These are phyloP conservation scores for Naso thynnoides DNA, from an alignment of 2,797 vertebrate species.

Conservation along the genomic window DNA sequence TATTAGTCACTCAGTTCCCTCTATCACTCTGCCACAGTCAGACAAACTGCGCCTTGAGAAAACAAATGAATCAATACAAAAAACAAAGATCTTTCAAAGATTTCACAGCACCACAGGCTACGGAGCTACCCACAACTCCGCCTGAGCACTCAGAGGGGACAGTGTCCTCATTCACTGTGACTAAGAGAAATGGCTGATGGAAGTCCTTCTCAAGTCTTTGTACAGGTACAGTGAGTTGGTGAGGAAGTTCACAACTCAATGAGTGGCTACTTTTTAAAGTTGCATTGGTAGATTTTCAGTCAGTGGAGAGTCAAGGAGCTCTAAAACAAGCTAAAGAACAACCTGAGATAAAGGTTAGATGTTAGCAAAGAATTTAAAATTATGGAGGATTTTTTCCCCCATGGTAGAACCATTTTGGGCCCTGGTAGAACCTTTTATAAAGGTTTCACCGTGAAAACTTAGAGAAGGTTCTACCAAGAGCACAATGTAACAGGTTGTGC, in stretches of 20 bases:
- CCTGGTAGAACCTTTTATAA: too few species aligned
- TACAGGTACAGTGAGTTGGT: not conserved
- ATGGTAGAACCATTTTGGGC: too few species aligned
- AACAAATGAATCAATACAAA: constrained; percentile 73
- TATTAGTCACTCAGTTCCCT: constrained; percentile 60
- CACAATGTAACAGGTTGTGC: too few species aligned
- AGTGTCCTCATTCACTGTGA: constrained; percentile 47
- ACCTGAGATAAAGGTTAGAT: not conserved
- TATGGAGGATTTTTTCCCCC: too few species aligned
- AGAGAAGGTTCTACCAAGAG: too few species aligned
- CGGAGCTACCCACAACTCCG: constrained; percentile 28
- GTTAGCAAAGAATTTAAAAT: not conserved
- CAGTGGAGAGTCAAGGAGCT: not conserved
- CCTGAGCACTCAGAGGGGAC: constrained; percentile 40
- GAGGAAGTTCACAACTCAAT: constrained; percentile 16
- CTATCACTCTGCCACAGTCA: constrained; percentile 59
- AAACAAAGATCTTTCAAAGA: constrained; percentile 69
- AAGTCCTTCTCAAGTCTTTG: constrained; percentile 47
- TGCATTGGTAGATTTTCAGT: constrained; percentile 9
- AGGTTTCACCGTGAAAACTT: too few species aligned
- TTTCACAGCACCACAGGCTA: constrained; percentile 53
- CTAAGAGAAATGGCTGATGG: constrained; percentile 41
- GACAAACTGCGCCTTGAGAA: constrained; percentile 66
- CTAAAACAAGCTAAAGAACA: not conserved
- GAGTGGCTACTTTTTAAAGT: constrained; percentile 23